Percentiles rank a stretch among this genome's conserved stretches.
These are phyloP conservation scores for Tiaroga cobitis DNA, from an alignment of 2,797 vertebrate species.

Conservation along the genomic window DNA sequence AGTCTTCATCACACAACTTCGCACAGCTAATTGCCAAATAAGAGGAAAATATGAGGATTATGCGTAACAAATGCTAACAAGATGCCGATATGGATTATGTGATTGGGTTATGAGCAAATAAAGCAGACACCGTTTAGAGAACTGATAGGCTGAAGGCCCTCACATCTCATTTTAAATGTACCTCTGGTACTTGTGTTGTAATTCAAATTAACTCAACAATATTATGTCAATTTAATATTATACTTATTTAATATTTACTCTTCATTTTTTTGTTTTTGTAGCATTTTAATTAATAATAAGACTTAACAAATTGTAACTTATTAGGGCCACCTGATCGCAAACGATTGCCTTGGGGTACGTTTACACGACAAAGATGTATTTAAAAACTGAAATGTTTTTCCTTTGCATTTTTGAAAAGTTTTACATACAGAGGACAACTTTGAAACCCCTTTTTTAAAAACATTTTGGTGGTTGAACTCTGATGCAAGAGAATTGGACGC, in stretches of 20 bases:
- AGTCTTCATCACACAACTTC: conserved; percentile 26
- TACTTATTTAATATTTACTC: too few relatives aligned
- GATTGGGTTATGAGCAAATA: neutral
- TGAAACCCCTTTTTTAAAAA: too few relatives aligned
- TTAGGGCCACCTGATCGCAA: neutral
- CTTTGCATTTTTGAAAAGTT: neutral
- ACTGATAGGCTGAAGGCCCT: neutral
- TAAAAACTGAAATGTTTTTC: too few relatives aligned
- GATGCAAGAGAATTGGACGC: neutral
- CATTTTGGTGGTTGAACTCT: neutral
- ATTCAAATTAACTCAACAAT: neutral
- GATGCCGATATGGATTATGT: neutral
- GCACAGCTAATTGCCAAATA: conserved; percentile 6
- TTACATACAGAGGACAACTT: neutral
- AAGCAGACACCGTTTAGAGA: neutral
- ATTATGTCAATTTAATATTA: neutral
- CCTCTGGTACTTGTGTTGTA: neutral
- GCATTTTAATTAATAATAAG: neutral
- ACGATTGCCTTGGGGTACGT: too few relatives aligned
- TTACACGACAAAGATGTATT: too few relatives aligned
- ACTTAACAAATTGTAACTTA: neutral
- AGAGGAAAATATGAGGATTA: conserved; percentile 27
- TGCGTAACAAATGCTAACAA: conserved; percentile 18
- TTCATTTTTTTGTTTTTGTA: neutral
- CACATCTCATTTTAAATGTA: neutral